Base-by-base conservation (phyloP, 2,113 vertebrate genomes). In the Pangasianodon hypophthalmus region DNA sequence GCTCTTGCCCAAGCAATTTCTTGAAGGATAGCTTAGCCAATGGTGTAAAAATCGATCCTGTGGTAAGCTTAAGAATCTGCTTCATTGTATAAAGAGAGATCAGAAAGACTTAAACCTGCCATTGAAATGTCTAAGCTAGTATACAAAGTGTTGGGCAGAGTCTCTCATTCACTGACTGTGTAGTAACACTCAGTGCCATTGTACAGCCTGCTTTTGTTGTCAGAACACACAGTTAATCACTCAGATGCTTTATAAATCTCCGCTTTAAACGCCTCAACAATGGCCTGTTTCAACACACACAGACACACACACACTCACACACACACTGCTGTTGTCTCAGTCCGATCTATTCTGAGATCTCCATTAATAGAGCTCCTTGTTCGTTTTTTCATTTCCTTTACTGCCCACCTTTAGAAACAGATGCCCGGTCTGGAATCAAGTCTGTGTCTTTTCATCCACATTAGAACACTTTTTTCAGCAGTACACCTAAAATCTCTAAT, bases 281-380 rank as follows among this genome's bases (percentile, higher is more conserved):
- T 60, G 52, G 83, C 56, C 79, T 64, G 62, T 58, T 82, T 84
- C 64, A 89, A 24, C 41, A 77, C 24, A 26, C 18, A 18, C n/a
- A 69, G 29, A n/a, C 64, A n/a, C 62, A 19, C 37, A 41, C 71
- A 41, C 69, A 32, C 29, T 8, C 32, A 75, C 21, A 26, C 41
- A 13, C 81, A 81, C 60, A 4, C 26, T 80, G 58, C 83, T 88
- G 56, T 67, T 80, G 10, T 48, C 50, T 56, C 48, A 41, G 32
- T 29, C 73, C 7, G 37, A 84, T 71, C 48, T 44, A 10, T 64
- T 84, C 52, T 0, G 32, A 62, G 77, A 9, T 48, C 54, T 83
- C 54, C 46, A 71, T 89, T 87, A 80, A 90, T 89, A 87, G 58
- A 71, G 50, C 26, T 48, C 37, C 77, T 87, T 82, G 26, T 87